phyloP scores from a whole-genome alignment of 2,888 invertebrate species.

The Chloroclysta siterata region DNA sequence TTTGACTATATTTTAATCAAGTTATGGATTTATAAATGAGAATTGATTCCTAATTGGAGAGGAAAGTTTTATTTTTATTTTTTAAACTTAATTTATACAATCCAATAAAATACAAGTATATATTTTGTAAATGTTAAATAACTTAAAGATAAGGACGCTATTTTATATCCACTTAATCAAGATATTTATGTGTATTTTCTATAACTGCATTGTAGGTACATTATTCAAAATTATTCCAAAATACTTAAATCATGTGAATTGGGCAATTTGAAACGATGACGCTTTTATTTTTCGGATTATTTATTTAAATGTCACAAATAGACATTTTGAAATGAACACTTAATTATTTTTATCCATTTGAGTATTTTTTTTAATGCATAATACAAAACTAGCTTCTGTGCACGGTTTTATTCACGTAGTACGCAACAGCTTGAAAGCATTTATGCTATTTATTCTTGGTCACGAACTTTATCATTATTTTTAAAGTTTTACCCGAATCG shows the following conservation, averaged over 20 bases:
- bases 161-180: constrained; percentile 20
- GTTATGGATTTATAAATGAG: background rate
- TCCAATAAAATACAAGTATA: background rate
- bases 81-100: background rate
- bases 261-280: background rate
- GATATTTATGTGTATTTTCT: constrained; percentile 7
- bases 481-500: too few species aligned
- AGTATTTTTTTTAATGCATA: background rate
- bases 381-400: background rate
- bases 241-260: constrained; percentile 16
- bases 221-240: constrained; percentile 20
- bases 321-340: constrained; percentile 14
- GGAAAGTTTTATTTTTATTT: background rate
- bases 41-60: constrained; percentile 1
- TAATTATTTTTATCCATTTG: background rate
- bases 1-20: constrained; percentile 1
- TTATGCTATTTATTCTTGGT: too few species aligned
- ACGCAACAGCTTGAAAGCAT: too few species aligned
- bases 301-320: constrained; percentile 28
- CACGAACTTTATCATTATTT: too few species aligned
- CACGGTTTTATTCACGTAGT: too few species aligned
- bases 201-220: constrained; percentile 16
- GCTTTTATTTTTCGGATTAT: background rate
- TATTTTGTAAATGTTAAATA: constrained; percentile 26
- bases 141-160: constrained; percentile 2